Percentiles rank a stretch among this genome's conserved stretches.
Conservation (phyloP, 2,113 vertebrate species). For the Tautogolabrus adspersus region DNA sequence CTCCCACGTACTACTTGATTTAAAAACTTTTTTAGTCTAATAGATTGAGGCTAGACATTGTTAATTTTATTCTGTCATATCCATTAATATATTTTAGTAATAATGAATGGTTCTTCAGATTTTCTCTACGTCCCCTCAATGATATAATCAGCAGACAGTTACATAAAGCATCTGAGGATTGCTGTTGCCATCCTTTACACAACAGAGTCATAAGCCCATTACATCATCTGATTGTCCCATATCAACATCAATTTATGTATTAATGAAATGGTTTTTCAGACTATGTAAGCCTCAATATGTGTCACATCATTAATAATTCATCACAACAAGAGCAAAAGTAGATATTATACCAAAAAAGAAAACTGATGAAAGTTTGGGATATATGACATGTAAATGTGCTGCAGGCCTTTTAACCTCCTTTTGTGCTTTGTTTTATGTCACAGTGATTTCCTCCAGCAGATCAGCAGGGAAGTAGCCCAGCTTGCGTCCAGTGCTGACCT, state of each 20-base stretch:
- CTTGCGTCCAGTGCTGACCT: constrained; percentile 96
- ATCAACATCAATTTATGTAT: background rate
- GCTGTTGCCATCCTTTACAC: background rate
- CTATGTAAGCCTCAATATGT: background rate
- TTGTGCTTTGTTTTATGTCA: constrained; percentile 37
- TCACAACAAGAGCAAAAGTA: background rate
- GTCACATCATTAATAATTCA: background rate
- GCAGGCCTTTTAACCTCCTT: background rate
- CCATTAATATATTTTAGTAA: background rate
- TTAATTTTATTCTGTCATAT: background rate
- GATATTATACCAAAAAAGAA: background rate
- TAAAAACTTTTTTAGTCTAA: background rate
- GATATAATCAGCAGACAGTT: background rate
- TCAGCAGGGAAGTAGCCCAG: constrained; percentile 94
- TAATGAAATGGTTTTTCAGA: background rate
- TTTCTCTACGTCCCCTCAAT: background rate
- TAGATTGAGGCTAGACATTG: background rate
- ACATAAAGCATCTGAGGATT: constrained; percentile 1
- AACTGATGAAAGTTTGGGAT: background rate
- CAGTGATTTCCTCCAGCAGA: constrained; percentile 91
- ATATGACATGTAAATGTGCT: constrained; percentile 6
- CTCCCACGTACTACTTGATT: background rate
- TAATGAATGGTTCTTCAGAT: background rate
- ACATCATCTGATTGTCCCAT: constrained; percentile 5
- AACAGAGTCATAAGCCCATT: background rate